Conservation (phyloP, 1,140 invertebrate genomes). For the Pseudobourletiella spinata region DNA sequence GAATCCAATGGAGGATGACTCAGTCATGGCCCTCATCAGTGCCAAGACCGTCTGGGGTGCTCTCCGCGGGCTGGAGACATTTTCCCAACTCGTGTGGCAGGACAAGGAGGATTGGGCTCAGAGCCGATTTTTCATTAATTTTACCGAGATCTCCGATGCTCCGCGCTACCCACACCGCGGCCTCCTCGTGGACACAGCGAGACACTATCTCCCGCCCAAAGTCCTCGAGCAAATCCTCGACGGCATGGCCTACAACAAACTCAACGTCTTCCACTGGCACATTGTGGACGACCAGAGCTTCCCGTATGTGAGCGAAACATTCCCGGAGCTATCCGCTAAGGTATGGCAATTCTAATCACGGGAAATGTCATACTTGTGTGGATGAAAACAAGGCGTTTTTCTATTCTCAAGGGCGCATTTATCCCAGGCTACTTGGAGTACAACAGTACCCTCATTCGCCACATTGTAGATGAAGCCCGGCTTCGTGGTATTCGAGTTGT, state of each 20-base stretch:
- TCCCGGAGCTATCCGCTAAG: conserved; percentile 23
- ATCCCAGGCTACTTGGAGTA: conserved; percentile 54
- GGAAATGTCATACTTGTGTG: neutral
- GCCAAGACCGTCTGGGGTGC: conserved; percentile 30
- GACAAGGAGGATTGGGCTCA: neutral
- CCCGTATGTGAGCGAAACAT: conserved; percentile 21
- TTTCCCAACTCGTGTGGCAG: conserved; percentile 30
- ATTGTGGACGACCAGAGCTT: conserved; percentile 48
- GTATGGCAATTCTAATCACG: conserved; percentile 3
- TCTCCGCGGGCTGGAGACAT: conserved; percentile 31
- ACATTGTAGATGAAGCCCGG: conserved; percentile 67
- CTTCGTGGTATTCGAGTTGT: conserved; percentile 76
- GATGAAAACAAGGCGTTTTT: neutral
- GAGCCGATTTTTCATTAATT: conserved; percentile 35
- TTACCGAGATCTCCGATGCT: conserved; percentile 44
- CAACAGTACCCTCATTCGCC: conserved; percentile 51
- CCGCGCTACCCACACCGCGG: conserved; percentile 47
- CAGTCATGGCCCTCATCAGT: conserved; percentile 6
- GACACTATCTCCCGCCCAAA: conserved; percentile 45
- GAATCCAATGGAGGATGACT: neutral
- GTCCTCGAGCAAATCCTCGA: conserved; percentile 43
- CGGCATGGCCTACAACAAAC: conserved; percentile 51
- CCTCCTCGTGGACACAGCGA: conserved; percentile 47
- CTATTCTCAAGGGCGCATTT: conserved; percentile 55
- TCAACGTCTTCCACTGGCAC: conserved; percentile 58